Evolutionary conservation across 2,888 invertebrate species (phyloP), one percentile per base, ranked within the genome.

Genomic region (Ichneumoninae sp.): DNA sequence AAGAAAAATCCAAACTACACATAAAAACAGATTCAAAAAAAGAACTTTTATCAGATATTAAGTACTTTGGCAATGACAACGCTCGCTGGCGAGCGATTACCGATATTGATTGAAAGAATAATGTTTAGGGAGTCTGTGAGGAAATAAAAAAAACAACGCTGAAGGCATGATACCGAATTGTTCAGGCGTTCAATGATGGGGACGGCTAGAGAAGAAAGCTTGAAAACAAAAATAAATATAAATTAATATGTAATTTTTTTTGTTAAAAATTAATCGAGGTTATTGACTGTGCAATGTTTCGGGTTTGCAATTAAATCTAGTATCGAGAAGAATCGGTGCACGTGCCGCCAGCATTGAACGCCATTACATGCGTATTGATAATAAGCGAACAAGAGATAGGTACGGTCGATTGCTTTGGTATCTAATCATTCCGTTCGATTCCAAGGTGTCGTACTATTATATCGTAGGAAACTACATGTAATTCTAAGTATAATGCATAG

Each of bases 61-160:
- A 88, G 78, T 89, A 89, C 81, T 83, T 81, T 69, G 81, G 78
- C 68, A 89, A 90, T 88, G 88, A 88, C 86, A 90, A 89, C 89
- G 91, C 93, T 93, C 93, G 93, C 93, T 89, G 93, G 93, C 93
- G 93, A 93, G 93, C 91, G 91, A 91, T 88, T 90, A 91, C 89
- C 88, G 88, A 91, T 90, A 90, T 78, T 79, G 85, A 87, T 86
- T 85, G 87, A 87, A 84, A 85, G 68, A 87, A 71, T 85, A 75
- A 73, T 71, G 44, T 63, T 79, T 85, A 69, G 79, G 57, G 70
- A 75, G 57, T 73, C 79, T 76, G 79, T 71, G 75, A 82, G 63
- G 66, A 8, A 75, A 78, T 63, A 76, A 79, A 76, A 76, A 82
- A 75, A 76, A 82, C 81, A 82, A 71, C 66, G 82, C 70, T 65